phyloP scores from a whole-genome alignment of 2,888 invertebrate species.

The Drosophila hamatofila region DNA sequence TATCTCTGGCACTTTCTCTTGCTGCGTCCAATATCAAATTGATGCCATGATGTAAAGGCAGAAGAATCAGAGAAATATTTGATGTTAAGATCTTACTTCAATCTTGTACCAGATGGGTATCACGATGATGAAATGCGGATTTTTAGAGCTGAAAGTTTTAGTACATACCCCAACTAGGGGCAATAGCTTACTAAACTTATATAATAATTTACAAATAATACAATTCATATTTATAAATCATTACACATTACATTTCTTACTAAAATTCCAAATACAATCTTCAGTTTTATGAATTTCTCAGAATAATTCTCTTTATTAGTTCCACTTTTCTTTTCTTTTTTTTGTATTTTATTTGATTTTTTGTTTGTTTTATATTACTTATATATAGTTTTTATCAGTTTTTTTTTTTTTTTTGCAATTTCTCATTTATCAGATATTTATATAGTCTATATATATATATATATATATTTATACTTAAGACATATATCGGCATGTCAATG shows the following conservation, averaged over 20 bases:
- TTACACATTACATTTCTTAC: too few relatives aligned
- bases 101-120: background rate
- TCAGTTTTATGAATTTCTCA: conserved; percentile 59
- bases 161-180: background rate
- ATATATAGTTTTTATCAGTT: conserved; percentile 70
- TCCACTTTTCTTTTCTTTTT: conserved; percentile 50
- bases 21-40: too few relatives aligned
- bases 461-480: conserved; percentile 63
- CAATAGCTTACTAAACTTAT: background rate
- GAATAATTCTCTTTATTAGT: conserved; percentile 80
- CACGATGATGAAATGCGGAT: background rate
- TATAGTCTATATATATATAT: conserved; percentile 48
- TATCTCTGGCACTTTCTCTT: too few relatives aligned
- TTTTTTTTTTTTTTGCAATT: conserved; percentile 68
- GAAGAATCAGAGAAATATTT: background rate
- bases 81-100: background rate
- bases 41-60: too few relatives aligned
- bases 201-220: background rate
- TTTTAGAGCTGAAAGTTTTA: background rate
- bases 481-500: conserved; percentile 54
- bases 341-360: conserved; percentile 34
- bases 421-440: conserved; percentile 67
- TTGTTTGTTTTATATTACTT: conserved; percentile 59
- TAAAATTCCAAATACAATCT: background rate
- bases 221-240: background rate